Base-by-base conservation (phyloP, 2,797 vertebrate genomes). In the Enteromius anoplus region DNA sequence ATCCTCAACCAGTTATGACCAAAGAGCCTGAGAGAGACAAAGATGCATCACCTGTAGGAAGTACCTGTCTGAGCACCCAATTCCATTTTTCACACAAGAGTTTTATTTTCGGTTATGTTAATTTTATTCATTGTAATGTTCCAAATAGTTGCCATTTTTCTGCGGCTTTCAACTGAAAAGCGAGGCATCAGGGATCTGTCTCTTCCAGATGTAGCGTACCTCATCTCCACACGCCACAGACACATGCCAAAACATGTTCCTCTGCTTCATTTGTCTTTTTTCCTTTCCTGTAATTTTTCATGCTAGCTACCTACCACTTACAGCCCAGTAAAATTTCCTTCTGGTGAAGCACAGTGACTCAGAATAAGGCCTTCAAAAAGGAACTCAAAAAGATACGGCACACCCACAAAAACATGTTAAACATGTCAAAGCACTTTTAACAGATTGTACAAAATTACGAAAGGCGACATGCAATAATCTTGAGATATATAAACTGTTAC, bases 1-100 rank as follows among this genome's bases (percentile, higher is more conserved):
- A 97, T 94, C 94, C 86, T 86, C 87, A 82, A 86, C 88, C 91
- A 91, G 93, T 93, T 93, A 93, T 90, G 93, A 91, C 91, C 87
- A 93, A 94, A 96, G 95, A 94, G 94, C 91, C 93, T 70, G 86
- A 81, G 29, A 81, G 32, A 81, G 53, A 68, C 45, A 76, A 55
- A 83, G 58, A 81, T 88, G 89, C 89, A 86, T 95, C 91, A 88
- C 95, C 85, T 87, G 70, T 49, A 93, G 93, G 92, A 94, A 93
- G 90, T 69, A 77, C 29, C 83, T 90, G 88, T 90, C 91, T 89
- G 76, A 14, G 45, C 34, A 32, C 19, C 9, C 5, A 21, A 69
- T 69, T 79, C 4, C 8, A 21, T 68, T 66, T 81, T 87, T 81
- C 91, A 64, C 29, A 86, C 88, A 89, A 29, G 29, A 45, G 4